Conservation (phyloP, 2,113 vertebrate species). For the Falco punctatus region DNA sequence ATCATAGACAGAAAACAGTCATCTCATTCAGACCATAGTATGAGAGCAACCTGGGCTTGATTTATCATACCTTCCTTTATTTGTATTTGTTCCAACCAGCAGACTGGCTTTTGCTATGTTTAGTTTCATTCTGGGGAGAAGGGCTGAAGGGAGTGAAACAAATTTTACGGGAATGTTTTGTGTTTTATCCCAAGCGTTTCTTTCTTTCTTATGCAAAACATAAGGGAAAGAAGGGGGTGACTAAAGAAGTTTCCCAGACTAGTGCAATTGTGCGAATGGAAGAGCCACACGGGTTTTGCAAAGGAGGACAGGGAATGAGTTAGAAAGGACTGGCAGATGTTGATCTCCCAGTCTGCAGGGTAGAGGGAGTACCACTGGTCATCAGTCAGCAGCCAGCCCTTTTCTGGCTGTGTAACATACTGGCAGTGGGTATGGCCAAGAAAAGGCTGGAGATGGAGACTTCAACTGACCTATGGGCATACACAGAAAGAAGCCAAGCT, state of each 20-base stretch:
- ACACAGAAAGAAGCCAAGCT: background rate
- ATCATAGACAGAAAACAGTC: background rate
- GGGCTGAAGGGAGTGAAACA: background rate
- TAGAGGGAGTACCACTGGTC: background rate
- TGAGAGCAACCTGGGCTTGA: background rate
- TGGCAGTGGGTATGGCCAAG: accelerated
- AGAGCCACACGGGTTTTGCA: background rate
- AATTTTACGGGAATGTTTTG: background rate
- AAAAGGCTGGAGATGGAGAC: background rate
- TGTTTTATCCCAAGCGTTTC: slow-evolving; percentile 7
- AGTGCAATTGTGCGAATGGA: background rate
- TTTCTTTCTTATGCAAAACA: background rate
- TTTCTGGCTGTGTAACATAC: background rate
- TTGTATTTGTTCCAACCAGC: background rate
- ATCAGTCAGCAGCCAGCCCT: background rate
- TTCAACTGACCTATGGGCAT: background rate
- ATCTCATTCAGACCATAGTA: background rate
- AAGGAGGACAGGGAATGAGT: background rate
- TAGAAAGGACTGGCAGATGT: background rate
- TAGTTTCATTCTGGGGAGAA: background rate
- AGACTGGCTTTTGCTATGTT: background rate
- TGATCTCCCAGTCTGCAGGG: background rate
- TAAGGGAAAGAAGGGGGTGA: background rate
- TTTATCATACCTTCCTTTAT: background rate
- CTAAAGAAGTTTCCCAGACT: background rate